Percentiles rank a stretch among this genome's conserved stretches.
phyloP scores from a whole-genome alignment of 2,888 invertebrate genomes.

The Drosophila infuscata region DNA sequence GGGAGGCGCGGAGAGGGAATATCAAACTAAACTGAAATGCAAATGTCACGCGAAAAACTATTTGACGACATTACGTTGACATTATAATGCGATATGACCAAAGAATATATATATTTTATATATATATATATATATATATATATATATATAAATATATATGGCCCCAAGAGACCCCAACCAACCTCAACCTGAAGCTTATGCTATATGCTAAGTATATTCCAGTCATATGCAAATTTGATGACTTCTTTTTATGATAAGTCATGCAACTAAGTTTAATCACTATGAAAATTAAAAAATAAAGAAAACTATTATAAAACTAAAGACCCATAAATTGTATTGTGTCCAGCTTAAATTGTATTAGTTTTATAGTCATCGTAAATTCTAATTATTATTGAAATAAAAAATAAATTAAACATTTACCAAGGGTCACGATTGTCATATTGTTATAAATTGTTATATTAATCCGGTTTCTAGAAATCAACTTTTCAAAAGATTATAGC shows the following conservation, averaged over 20 bases:
- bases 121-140: neutral
- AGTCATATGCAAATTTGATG: slow-evolving; percentile 74
- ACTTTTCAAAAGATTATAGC: no score
- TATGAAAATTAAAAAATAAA: slow-evolving; percentile 59
- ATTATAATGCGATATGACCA: slow-evolving; percentile 74
- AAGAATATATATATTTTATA: slow-evolving; percentile 21
- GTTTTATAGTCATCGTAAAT: neutral
- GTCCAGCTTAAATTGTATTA: slow-evolving; percentile 19
- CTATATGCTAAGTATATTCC: slow-evolving; percentile 25
- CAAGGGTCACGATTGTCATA: neutral
- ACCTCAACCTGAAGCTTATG: slow-evolving; percentile 19
- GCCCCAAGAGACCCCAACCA: slow-evolving; percentile 42
- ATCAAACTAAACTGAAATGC: slow-evolving; percentile 72
- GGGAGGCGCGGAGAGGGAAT: slow-evolving; percentile 36
- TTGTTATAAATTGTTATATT: neutral
- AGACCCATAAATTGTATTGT: slow-evolving; percentile 47
- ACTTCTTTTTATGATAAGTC: slow-evolving; percentile 61
- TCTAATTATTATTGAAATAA: neutral
- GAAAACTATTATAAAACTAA: slow-evolving; percentile 51
- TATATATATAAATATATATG: slow-evolving; percentile 3
- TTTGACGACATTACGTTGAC: slow-evolving; percentile 81
- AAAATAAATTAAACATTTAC: neutral
- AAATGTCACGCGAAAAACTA: slow-evolving; percentile 83
- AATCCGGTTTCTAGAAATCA: neutral
- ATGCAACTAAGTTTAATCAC: slow-evolving; percentile 72